Evolutionary conservation across 2,113 vertebrate genomes (phyloP).

Genomic region (Gopherus flavomarginatus): DNA sequence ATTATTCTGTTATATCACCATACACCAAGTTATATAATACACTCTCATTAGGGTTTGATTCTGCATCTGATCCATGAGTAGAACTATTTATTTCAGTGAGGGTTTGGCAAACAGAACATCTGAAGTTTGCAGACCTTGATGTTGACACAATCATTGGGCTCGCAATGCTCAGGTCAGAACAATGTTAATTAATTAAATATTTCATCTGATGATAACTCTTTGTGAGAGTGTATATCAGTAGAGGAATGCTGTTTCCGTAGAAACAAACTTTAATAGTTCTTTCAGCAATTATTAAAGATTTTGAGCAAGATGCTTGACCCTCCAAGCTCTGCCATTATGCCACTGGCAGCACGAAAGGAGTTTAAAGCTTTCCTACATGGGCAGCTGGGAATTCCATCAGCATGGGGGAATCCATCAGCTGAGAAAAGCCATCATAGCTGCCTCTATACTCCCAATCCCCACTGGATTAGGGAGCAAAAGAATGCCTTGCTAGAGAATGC

Average conservation of each 20-base stretch:
- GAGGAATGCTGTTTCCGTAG: rapidly evolving
- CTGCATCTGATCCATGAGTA: constrained; percentile 51
- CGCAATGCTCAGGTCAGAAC: not conserved
- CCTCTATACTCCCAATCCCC: not conserved
- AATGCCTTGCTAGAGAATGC: not conserved
- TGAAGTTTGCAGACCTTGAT: constrained; percentile 34
- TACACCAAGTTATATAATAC: constrained; percentile 40
- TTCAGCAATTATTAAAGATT: not conserved
- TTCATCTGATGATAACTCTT: not conserved
- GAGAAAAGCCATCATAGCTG: rapidly evolving
- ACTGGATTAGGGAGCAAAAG: not conserved
- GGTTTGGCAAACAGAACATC: constrained; percentile 51
- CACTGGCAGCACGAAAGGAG: rapidly evolving
- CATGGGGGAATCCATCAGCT: not conserved
- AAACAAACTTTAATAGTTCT: not conserved
- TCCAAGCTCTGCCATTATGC: not conserved
- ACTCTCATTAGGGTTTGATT: constrained; percentile 42
- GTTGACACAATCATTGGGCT: not conserved
- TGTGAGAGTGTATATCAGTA: rapidly evolving
- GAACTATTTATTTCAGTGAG: constrained; percentile 35
- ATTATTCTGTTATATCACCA: not conserved
- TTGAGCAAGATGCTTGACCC: not conserved
- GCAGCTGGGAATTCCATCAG: not conserved
- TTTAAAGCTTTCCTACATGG: not conserved
- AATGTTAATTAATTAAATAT: not conserved